These are phyloP conservation scores for Beris morrisii DNA, from an alignment of 2,888 invertebrate species.

Conservation along the genomic window DNA sequence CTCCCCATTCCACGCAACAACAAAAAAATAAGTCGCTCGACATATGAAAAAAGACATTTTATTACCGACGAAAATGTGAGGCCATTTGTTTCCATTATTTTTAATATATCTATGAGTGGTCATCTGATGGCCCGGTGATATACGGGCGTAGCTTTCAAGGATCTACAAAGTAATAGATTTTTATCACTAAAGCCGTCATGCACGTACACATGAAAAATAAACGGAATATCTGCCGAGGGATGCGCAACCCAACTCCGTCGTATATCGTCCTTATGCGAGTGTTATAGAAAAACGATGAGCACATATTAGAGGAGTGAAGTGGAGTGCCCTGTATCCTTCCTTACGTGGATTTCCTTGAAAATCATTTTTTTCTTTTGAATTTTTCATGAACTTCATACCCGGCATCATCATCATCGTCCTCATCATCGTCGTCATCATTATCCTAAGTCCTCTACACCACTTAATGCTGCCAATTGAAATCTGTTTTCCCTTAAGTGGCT, in stretches of 20 bases:
- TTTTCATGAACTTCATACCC: slow-evolving; percentile 23
- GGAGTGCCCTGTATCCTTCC: too few species aligned
- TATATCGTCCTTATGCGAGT: too few species aligned
- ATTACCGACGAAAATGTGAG: slow-evolving; percentile 39
- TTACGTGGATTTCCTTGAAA: slow-evolving; percentile 13
- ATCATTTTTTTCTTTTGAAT: slow-evolving; percentile 31
- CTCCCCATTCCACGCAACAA: slow-evolving; percentile 3
- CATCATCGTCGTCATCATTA: slow-evolving; percentile 23
- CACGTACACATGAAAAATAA: slow-evolving; percentile 26
- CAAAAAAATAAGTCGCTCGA: slow-evolving; percentile 21
- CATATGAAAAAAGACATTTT: slow-evolving; percentile 39
- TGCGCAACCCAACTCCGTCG: too few species aligned
- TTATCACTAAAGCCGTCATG: slow-evolving; percentile 33
- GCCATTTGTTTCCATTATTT: slow-evolving; percentile 40
- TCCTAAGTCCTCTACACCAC: slow-evolving; percentile 20
- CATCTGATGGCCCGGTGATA: slow-evolving; percentile 38
- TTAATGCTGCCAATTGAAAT: slow-evolving; percentile 30
- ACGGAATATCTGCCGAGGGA: too few species aligned
- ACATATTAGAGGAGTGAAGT: too few species aligned
- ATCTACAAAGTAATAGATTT: slow-evolving; percentile 40
- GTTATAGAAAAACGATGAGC: too few species aligned
- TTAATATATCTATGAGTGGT: slow-evolving; percentile 40
- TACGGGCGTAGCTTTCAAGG: slow-evolving; percentile 38
- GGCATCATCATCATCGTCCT: slow-evolving; percentile 28
- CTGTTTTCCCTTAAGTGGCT: slow-evolving; percentile 32